These are phyloP conservation scores for Orussus abietinus DNA, from an alignment of 1,140 invertebrate species.

Conservation along the genomic window DNA sequence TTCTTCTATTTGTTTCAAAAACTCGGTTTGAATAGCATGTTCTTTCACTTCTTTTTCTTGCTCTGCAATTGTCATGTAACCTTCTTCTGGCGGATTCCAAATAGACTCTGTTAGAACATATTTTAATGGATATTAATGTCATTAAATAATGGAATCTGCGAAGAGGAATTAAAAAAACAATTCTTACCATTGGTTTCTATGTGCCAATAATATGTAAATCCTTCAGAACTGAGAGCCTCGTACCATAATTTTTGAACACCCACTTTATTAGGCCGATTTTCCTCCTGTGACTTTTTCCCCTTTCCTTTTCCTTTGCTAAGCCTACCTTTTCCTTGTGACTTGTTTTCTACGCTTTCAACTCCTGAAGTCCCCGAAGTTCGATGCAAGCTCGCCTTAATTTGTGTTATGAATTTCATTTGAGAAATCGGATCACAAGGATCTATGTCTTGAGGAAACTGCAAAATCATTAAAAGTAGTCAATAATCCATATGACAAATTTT, in stretches of 20 bases:
- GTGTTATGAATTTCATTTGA: too few species aligned
- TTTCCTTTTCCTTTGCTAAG: slow-evolving; percentile 39
- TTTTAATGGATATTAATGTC: slow-evolving; percentile 5
- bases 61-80: slow-evolving; percentile 61
- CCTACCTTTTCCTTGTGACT: slow-evolving; percentile 39
- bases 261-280: slow-evolving; percentile 23
- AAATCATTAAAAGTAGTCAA: neutral
- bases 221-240: slow-evolving; percentile 67
- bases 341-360: slow-evolving; percentile 38
- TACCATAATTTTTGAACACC: slow-evolving; percentile 59
- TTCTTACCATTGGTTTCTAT: slow-evolving; percentile 68
- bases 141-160: slow-evolving; percentile 6
- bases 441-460: slow-evolving; percentile 27
- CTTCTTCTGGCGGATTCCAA: slow-evolving; percentile 64
- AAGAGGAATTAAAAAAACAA: slow-evolving; percentile 8
- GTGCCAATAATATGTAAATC: slow-evolving; percentile 78
- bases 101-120: slow-evolving; percentile 53
- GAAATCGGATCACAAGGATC: slow-evolving; percentile 40
- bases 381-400: too few species aligned
- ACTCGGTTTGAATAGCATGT: slow-evolving; percentile 44
- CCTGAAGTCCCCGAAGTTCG: too few species aligned
- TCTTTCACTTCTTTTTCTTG: slow-evolving; percentile 53
- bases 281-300: slow-evolving; percentile 47
- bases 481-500: neutral
- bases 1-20: slow-evolving; percentile 55